A percentile compares a stretch with the other conserved stretches of the same genome.
phyloP scores from a whole-genome alignment of 2,888 invertebrate species.

The Drosophila robusta region DNA sequence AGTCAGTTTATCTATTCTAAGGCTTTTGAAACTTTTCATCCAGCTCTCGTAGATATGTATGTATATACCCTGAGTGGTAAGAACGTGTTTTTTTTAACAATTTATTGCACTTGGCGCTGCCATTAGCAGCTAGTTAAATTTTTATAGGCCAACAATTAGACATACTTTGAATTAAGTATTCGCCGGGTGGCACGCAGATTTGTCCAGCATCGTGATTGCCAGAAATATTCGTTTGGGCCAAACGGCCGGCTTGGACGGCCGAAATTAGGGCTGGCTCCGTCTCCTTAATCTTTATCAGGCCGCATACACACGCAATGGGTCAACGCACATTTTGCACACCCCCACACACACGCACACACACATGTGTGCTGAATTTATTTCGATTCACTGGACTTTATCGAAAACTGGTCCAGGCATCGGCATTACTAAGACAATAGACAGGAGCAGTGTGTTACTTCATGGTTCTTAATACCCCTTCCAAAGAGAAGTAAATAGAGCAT shows the following conservation, averaged over 20 bases:
- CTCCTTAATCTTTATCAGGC: constrained; percentile 11
- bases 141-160: constrained; percentile 13
- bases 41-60: background rate
- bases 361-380: constrained; percentile 7
- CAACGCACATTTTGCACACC: background rate
- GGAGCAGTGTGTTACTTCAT: background rate
- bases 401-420: background rate
- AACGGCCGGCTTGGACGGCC: background rate
- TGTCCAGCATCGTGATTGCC: background rate
- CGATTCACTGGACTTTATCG: constrained; percentile 19
- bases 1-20: no score
- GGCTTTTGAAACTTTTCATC: background rate
- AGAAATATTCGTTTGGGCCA: background rate
- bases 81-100: constrained; percentile 1
- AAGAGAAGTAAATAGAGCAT: background rate
- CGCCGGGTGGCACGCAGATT: constrained; percentile 16
- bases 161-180: constrained; percentile 3
- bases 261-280: background rate
- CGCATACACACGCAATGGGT: background rate
- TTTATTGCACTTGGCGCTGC: constrained; percentile 20
- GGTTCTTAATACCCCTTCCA: background rate
- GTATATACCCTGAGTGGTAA: background rate
- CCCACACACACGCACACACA: background rate
- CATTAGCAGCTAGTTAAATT: constrained; percentile 25
- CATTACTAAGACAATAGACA: constrained; percentile 19